Percentiles rank a stretch among this genome's conserved stretches.
Evolutionary conservation across 2,888 invertebrate species (phyloP).

Genomic region (Blastobasis lacticolella): DNA sequence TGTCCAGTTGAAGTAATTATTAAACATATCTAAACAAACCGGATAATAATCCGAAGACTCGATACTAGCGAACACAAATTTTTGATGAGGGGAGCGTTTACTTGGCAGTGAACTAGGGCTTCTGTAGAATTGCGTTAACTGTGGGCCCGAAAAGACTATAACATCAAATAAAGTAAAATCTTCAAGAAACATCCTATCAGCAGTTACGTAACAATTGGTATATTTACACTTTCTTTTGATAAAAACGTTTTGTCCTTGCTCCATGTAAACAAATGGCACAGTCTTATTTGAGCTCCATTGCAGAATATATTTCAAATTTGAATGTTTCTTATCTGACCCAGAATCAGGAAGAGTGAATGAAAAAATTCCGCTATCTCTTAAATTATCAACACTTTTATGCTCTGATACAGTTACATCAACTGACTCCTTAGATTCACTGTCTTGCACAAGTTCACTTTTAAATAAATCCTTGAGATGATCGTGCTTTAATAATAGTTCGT

Average conservation of each 20-base stretch:
- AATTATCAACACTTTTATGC: no score
- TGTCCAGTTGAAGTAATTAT: neutral
- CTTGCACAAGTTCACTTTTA: no score
- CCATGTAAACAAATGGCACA: neutral
- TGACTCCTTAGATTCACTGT: no score
- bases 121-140: neutral
- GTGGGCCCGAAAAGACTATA: neutral
- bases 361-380: no score
- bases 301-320: neutral
- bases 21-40: neutral
- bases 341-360: no score
- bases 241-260: neutral
- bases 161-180: neutral
- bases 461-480: no score
- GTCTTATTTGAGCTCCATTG: neutral
- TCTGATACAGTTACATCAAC: no score
- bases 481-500: no score
- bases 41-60: neutral
- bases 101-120: neutral
- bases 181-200: neutral
- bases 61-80: neutral
- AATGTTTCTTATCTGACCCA: no score
- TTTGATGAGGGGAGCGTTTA: neutral
- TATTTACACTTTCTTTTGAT: neutral
- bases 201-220: neutral